These are phyloP conservation scores for Anguilla pacifica DNA, from an alignment of 2,797 vertebrate genomes.

Conservation along the genomic window DNA sequence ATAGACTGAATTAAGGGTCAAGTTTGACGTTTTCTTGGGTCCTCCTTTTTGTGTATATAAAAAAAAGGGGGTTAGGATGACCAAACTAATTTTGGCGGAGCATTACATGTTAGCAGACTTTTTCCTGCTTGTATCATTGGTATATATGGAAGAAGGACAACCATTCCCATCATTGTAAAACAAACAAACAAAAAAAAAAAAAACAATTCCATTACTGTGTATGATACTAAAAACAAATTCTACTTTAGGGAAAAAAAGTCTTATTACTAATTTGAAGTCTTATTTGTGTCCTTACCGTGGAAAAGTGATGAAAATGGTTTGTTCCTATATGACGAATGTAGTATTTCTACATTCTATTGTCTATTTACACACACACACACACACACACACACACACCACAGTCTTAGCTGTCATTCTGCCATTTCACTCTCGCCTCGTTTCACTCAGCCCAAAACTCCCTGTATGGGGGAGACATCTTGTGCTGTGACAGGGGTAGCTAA, in stretches of 20 bases:
- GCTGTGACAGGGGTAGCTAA: neutral
- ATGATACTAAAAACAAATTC: neutral
- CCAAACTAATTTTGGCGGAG: neutral
- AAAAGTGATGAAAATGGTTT: constrained; percentile 47
- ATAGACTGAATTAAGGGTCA: neutral
- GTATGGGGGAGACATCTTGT: neutral
- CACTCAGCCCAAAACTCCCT: neutral
- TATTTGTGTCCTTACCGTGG: constrained; percentile 53
- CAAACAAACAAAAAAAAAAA: too few relatives aligned
- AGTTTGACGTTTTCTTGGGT: too few relatives aligned
- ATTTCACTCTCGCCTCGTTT: neutral
- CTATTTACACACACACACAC: neutral
- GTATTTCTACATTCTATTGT: too few relatives aligned
- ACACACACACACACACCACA: neutral
- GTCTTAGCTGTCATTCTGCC: neutral
- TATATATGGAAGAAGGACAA: neutral
- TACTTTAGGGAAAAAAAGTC: constrained; percentile 18
- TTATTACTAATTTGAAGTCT: constrained; percentile 24
- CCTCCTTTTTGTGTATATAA: too few relatives aligned
- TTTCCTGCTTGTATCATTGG: neutral
- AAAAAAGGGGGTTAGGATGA: neutral
- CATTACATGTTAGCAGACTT: neutral
- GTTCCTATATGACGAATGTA: too few relatives aligned
- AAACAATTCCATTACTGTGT: neutral
- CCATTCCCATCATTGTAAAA: neutral